Evolutionary conservation across 2,797 vertebrate species (phyloP), one percentile per base, ranked within the genome.

Genomic region (Oreortyx pictus): DNA sequence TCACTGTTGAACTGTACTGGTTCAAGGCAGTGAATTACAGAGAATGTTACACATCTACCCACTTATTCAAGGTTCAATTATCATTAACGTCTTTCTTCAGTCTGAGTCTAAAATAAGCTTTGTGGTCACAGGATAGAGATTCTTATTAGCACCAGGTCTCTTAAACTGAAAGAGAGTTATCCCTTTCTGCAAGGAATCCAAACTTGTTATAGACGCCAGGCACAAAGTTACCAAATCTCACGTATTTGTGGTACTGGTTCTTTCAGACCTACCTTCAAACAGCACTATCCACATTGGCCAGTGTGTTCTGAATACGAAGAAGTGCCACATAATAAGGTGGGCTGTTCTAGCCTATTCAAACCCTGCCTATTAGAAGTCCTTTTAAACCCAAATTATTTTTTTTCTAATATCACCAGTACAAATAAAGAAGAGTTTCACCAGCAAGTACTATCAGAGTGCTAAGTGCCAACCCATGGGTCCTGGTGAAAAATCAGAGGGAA

Each of bases 301-400:
- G 23, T 14, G 35, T 3, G 3, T 67, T 25, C 31, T 56, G 31
- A 81, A 52, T 16, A 75, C 13, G 90, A 23, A 33, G 23, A 23
- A 33, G 20, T 27, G 29, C 20, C 14, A 12, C 25, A 8, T 4
- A 59, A 37, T n/a, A 72, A 82, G 9, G 23, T 57, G 4, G 3
- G 14, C 4, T 7, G 9, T 64, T 79, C 37, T 15, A 60, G 17
- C 10, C 27, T 57, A 43, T 64, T 74, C n/a, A 76, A 67, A 1
- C 18, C 20, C 73, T 37, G 49, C 43, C 61, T 18, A 59, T 68
- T 18, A 43, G 23, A 83, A 7, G 23, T 68, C 46, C 16, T 59
- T 8, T 67, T 35, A 91, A 93, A 82, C 35, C 27, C 50, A 65
- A 10, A 37, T 8, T 8, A 54, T 76, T 44, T 94, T 81, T 81